Evolutionary conservation across 1,140 invertebrate genomes (phyloP).

Genomic region (Drosophila aff.): DNA sequence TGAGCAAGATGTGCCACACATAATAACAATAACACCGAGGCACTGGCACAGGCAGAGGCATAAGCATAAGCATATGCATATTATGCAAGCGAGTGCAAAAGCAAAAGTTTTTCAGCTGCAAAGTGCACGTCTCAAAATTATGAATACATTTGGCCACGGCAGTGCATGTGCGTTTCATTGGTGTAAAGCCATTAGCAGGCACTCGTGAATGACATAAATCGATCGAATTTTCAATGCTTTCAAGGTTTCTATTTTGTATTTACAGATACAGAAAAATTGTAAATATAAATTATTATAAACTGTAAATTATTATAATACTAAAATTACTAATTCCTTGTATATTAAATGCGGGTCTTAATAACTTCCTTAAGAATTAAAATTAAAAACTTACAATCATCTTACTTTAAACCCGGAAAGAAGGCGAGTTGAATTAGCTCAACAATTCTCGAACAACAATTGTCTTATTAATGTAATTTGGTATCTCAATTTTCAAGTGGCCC

Average conservation of each 20-base stretch:
- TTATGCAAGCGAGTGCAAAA: slow-evolving; percentile 68
- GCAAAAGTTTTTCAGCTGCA: slow-evolving; percentile 55
- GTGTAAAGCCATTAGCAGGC: slow-evolving; percentile 37
- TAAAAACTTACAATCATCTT: background rate
- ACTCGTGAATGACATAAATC: slow-evolving; percentile 44
- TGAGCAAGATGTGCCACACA: slow-evolving; percentile 54
- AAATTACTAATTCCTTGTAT: background rate
- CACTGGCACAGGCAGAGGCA: slow-evolving; percentile 35
- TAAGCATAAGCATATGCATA: slow-evolving; percentile 40
- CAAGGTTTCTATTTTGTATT: slow-evolving; percentile 15
- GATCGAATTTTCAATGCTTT: slow-evolving; percentile 24
- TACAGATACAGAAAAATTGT: background rate
- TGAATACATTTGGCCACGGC: slow-evolving; percentile 37
- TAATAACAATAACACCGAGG: slow-evolving; percentile 48
- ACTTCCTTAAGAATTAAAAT: background rate
- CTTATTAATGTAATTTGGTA: background rate
- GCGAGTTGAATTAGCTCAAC: background rate
- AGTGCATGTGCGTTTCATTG: slow-evolving; percentile 38
- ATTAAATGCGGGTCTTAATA: background rate
- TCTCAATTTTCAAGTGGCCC: background rate
- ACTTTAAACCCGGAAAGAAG: background rate
- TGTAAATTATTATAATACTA: background rate
- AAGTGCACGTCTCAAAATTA: slow-evolving; percentile 61
- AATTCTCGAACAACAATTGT: background rate
- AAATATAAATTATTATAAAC: too few relatives aligned